These are phyloP conservation scores for Pseudachorutes palmiensis DNA, from an alignment of 1,140 invertebrate genomes.

Conservation along the genomic window DNA sequence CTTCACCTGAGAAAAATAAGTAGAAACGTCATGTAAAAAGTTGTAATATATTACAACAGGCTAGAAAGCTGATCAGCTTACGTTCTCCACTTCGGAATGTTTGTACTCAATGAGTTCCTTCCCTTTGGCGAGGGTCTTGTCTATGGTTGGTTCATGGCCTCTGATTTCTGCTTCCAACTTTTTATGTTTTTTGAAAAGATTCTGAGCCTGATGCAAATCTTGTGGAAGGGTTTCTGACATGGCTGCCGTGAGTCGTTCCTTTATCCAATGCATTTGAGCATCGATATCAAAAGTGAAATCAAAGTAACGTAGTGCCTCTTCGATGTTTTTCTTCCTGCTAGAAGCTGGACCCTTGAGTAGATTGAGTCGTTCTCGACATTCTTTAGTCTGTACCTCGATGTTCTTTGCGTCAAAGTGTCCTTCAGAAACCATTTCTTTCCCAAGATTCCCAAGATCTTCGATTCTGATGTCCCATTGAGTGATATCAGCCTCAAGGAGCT, in stretches of 20 bases:
- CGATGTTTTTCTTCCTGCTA: constrained; percentile 63
- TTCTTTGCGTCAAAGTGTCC: constrained; percentile 87
- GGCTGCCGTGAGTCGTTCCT: constrained; percentile 74
- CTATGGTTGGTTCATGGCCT: constrained; percentile 72
- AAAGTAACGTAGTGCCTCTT: constrained; percentile 79
- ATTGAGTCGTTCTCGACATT: constrained; percentile 54
- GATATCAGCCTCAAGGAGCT: constrained; percentile 71
- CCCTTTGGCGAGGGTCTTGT: constrained; percentile 66
- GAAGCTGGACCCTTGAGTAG: constrained; percentile 46
- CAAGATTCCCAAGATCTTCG: constrained; percentile 63
- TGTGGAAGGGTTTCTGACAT: constrained; percentile 64
- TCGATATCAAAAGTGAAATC: constrained; percentile 92
- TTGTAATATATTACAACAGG: too few species aligned
- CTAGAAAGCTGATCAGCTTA: constrained; percentile 40
- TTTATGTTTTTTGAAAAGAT: constrained; percentile 84
- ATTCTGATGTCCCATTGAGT: constrained; percentile 66
- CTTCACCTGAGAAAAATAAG: constrained; percentile 47
- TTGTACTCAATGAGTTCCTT: constrained; percentile 58
- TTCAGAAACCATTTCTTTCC: constrained; percentile 73
- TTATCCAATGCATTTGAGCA: constrained; percentile 90
- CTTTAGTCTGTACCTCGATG: constrained; percentile 68
- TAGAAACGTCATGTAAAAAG: too few species aligned
- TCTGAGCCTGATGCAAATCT: constrained; percentile 85
- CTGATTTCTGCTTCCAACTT: constrained; percentile 78
- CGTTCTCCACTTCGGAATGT: constrained; percentile 67